Conservation (phyloP, 2,888 invertebrate species). For the Ochlodes sylvanus region DNA sequence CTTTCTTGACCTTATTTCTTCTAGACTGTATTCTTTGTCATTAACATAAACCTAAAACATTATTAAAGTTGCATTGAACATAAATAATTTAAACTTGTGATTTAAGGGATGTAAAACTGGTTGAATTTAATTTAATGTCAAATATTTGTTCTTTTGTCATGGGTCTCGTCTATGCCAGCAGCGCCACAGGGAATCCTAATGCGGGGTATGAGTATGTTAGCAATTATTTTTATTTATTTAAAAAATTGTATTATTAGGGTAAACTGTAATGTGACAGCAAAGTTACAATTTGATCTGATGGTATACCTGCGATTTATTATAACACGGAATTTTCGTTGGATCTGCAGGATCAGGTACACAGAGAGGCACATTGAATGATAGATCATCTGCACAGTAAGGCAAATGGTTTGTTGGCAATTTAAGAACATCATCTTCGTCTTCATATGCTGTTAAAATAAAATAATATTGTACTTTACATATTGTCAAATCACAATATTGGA, state of each 20-base stretch:
- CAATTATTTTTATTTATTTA: no score
- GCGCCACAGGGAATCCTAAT: no score
- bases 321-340: constrained; percentile 87
- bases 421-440: constrained; percentile 82
- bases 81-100: not conserved
- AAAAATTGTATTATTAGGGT: no score
- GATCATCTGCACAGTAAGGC: constrained; percentile 82
- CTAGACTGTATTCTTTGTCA: constrained; percentile 90
- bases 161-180: no score
- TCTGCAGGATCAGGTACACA: constrained; percentile 87
- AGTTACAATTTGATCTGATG: not conserved
- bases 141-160: no score
- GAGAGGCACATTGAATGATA: constrained; percentile 81
- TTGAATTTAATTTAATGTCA: not conserved
- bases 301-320: constrained; percentile 86
- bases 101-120: no score
- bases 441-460: constrained; percentile 80
- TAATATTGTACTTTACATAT: no score
- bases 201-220: no score
- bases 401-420: constrained; percentile 74
- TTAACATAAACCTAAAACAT: constrained; percentile 74
- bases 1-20: constrained; percentile 89
- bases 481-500: no score
- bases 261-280: no score
- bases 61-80: not conserved